Evolutionary conservation across 2,888 invertebrate species (phyloP).

Genomic region (Lasiommata megera): DNA sequence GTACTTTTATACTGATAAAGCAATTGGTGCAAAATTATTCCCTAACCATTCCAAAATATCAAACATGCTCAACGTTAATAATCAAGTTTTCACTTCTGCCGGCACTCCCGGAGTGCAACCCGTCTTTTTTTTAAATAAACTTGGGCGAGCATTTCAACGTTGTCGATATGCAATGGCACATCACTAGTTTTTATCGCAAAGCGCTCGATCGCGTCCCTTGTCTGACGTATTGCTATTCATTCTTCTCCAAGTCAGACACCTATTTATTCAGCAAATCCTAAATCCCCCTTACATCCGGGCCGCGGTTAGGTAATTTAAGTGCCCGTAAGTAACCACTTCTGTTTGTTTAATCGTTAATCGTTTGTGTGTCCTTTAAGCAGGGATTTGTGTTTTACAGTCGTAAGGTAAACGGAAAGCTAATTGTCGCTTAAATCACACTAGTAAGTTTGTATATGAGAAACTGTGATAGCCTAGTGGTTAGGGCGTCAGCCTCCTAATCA

Average conservation of each 20-base stretch:
- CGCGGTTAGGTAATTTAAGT: conserved; percentile 36
- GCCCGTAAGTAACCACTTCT: conserved; percentile 38
- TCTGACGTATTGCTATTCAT: conserved; percentile 71
- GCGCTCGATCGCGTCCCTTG: conserved; percentile 57
- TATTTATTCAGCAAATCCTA: conserved; percentile 61
- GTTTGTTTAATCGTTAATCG: conserved; percentile 26
- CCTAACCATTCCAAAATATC: too few relatives aligned
- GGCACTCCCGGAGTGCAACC: too few relatives aligned
- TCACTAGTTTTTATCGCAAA: conserved; percentile 52
- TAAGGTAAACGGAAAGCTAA: neutral
- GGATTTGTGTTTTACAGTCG: conserved; percentile 18
- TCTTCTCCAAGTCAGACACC: conserved; percentile 60
- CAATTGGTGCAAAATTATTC: too few relatives aligned
- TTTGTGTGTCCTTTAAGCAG: conserved; percentile 14
- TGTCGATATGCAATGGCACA: neutral
- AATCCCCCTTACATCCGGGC: conserved; percentile 46
- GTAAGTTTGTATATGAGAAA: too few relatives aligned
- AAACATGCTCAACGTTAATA: too few relatives aligned
- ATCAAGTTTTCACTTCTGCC: too few relatives aligned
- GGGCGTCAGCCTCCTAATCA: too few relatives aligned
- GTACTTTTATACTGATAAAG: too few relatives aligned
- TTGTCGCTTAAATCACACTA: too few relatives aligned
- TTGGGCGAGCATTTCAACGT: too few relatives aligned
- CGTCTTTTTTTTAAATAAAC: too few relatives aligned
- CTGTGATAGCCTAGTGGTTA: too few relatives aligned